phyloP scores from a whole-genome alignment of 2,888 invertebrate species.

The Hemithea aestivaria region DNA sequence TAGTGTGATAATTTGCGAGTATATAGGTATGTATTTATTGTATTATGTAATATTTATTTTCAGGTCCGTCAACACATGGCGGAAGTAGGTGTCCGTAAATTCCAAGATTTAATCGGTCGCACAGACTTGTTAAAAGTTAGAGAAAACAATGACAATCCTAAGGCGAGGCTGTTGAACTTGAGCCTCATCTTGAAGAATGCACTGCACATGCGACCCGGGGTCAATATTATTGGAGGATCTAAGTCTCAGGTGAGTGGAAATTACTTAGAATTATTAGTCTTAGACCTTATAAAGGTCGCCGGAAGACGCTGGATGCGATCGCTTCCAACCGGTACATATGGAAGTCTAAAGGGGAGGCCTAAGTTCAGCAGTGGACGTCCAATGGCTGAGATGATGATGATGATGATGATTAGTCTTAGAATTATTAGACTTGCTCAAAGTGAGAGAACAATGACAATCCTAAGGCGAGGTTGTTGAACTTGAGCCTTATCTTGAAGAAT shows the following conservation, averaged over 20 bases:
- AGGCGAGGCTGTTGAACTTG: conserved; percentile 92
- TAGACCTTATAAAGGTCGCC: too few relatives aligned
- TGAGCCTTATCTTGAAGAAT: conserved; percentile 91
- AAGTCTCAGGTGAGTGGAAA: conserved; percentile 80
- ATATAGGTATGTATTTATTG: too few relatives aligned
- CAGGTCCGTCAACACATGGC: conserved; percentile 95
- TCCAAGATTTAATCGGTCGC: conserved; percentile 95
- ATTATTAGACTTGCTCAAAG: conserved; percentile 90
- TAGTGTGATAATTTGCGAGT: too few relatives aligned
- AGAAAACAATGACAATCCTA: conserved; percentile 84
- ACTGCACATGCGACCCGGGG: conserved; percentile 91
- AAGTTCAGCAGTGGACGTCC: too few relatives aligned
- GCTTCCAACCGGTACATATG: too few relatives aligned
- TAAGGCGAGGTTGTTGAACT: conserved; percentile 92
- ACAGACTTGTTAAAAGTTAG: conserved; percentile 91
- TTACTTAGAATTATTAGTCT: too few relatives aligned
- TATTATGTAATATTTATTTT: too few relatives aligned
- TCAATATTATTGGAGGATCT: conserved; percentile 94
- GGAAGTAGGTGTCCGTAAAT: conserved; percentile 89
- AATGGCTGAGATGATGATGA: too few relatives aligned
- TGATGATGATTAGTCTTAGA: too few relatives aligned
- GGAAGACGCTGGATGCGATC: too few relatives aligned
- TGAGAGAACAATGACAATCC: conserved; percentile 83
- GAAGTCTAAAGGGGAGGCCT: too few relatives aligned
- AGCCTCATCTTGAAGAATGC: conserved; percentile 93